Evolutionary conservation across 2,888 invertebrate genomes (phyloP).

Genomic region (Ischnura elegans): DNA sequence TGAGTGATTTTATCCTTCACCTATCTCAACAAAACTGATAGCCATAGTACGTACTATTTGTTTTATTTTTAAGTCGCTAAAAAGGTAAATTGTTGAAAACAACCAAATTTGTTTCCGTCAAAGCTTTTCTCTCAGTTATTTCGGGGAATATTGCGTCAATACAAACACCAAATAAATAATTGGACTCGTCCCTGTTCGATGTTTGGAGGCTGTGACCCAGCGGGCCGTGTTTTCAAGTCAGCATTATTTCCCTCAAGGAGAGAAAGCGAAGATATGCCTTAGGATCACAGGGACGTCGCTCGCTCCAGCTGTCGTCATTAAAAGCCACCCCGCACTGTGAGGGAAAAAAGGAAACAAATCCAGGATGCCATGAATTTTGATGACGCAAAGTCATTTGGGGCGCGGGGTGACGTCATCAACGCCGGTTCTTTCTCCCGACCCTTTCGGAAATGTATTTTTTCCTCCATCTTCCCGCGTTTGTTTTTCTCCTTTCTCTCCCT

Average conservation of each 20-base stretch:
- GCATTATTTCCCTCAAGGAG: not conserved
- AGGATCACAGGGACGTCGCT: not conserved
- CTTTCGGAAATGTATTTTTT: not conserved
- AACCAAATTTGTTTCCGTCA: too few species aligned
- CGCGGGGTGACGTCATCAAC: not conserved
- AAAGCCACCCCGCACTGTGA: not conserved
- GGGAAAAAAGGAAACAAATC: not conserved
- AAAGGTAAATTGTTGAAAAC: too few species aligned
- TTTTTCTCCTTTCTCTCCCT: not conserved
- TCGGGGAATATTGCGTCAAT: too few species aligned
- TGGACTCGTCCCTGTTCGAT: not conserved
- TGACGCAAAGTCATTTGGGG: constrained; percentile 14
- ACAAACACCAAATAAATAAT: not conserved
- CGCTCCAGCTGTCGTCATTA: constrained; percentile 4
- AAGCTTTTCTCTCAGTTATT: too few species aligned
- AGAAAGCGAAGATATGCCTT: not conserved
- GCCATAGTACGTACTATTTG: too few species aligned
- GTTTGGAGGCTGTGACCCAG: not conserved
- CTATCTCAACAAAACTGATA: too few species aligned
- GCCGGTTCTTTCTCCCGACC: not conserved
- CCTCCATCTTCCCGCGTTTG: too few species aligned
- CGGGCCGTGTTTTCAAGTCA: not conserved
- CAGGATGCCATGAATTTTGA: constrained; percentile 32
- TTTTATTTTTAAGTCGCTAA: too few species aligned
- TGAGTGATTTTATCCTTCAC: too few species aligned